phyloP scores from a whole-genome alignment of 2,888 invertebrate species.

The Allolobophora icterica region DNA sequence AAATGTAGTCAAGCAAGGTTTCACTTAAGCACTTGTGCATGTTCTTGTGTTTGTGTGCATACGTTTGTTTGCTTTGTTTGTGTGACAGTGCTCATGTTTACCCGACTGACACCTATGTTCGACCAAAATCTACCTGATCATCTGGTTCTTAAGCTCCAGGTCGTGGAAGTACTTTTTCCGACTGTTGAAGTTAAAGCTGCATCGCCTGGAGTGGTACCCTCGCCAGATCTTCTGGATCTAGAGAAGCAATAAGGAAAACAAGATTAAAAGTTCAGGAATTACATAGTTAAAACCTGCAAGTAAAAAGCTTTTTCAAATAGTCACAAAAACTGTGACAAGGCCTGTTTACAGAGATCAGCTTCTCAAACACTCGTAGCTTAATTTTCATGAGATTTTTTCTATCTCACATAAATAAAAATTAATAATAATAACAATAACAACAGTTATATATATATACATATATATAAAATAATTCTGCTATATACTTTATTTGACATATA shows the following conservation, averaged over 20 bases:
- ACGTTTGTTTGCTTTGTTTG: no score
- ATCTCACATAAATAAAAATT: not conserved
- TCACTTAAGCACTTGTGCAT: not conserved
- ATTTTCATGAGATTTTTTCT: not conserved
- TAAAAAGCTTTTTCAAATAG: not conserved
- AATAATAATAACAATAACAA: not conserved
- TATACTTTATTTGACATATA: no score
- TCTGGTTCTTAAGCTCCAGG: slow-evolving; percentile 61
- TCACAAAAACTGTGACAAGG: not conserved
- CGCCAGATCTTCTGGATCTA: slow-evolving; percentile 65
- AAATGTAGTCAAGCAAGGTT: not conserved
- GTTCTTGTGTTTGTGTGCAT: not conserved
- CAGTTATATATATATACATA: no score
- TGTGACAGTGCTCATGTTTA: not conserved
- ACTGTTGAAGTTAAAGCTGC: slow-evolving; percentile 63
- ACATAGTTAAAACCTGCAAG: not conserved
- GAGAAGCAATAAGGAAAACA: not conserved
- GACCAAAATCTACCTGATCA: slow-evolving; percentile 54
- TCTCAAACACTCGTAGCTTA: not conserved
- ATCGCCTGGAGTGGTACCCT: slow-evolving; percentile 64
- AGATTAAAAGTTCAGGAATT: not conserved
- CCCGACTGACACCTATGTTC: not conserved
- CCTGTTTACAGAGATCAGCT: not conserved
- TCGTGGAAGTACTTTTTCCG: slow-evolving; percentile 61
- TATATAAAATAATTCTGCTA: no score